Base-by-base conservation (phyloP, 2,113 vertebrate species). In the Chlorodrepanis virens region DNA sequence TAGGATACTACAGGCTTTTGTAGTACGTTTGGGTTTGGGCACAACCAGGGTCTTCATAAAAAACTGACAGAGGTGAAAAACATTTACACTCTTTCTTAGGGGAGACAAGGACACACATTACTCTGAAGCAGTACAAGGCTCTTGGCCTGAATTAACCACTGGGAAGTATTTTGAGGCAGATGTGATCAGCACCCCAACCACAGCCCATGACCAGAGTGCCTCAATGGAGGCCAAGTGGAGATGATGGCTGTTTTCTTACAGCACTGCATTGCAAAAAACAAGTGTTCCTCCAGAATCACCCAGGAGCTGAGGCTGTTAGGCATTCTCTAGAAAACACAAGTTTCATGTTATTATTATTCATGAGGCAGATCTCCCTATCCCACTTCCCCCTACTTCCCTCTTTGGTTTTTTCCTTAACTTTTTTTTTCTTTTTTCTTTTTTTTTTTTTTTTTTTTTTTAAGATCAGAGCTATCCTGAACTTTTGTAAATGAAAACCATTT, bases 401-500 rank as follows among this genome's bases (percentile, higher is more conserved):
- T 40, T 31, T 0, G 4, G 6, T 39, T 31, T 39, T 20, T 42
- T 18, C 9, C 6, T 47, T 49, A 6, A 22, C 2, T 7, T 39
- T 16, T 29, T 11, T 35, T 19, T 42, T 15, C 14, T 16, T 42
- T 42, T n/a, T n/a, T n/a, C n/a, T n/a, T n/a, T n/a, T n/a, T n/a
- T 9, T 39, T 16, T 12, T 11, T 35, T 19, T 9, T 19, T 25
- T 35, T 35, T 17, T 25, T 37, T 69, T 23, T 5, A 1, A 24
- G 11, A 70, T 74, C 60, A 82, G 61, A 79, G 40, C 18, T 54
- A 71, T 49, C 74, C 47, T 72, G 31, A 84, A 76, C 65, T 85
- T 91, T 31, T 28, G 33, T 83, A 91, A 94, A 69, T 85, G 33
- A 94, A 83, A 94, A 65, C 47, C 57, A 86, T 74, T 82, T 95